These are phyloP conservation scores for Pseudomyrmex flavicornis DNA, from an alignment of 1,140 invertebrate species.

Conservation along the genomic window DNA sequence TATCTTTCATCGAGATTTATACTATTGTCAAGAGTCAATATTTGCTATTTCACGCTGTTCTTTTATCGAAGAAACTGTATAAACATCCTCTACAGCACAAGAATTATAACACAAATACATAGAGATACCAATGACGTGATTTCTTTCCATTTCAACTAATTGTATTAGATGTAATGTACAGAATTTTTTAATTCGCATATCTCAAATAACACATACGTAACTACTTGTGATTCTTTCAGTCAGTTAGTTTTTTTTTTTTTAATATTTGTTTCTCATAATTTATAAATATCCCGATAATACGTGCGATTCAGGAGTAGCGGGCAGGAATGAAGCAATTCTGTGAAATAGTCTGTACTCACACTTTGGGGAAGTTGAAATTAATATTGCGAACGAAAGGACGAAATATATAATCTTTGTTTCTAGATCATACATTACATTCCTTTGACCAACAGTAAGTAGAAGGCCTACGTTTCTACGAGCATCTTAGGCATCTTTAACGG, in stretches of 20 bases:
- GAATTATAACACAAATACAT: constrained; percentile 12
- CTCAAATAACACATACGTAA: neutral
- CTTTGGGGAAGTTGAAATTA: neutral
- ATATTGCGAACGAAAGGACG: constrained; percentile 1
- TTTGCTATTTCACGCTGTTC: constrained; percentile 22
- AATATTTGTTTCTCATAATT: too few relatives aligned
- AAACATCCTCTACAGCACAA: constrained; percentile 35
- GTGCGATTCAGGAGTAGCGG: constrained; percentile 1
- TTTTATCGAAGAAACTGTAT: constrained; percentile 48
- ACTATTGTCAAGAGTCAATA: constrained; percentile 32
- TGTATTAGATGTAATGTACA: neutral
- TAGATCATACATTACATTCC: constrained; percentile 27
- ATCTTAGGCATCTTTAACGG: constrained; percentile 77
- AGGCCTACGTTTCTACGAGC: constrained; percentile 78
- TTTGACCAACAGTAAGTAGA: constrained; percentile 9
- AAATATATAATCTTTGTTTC: constrained; percentile 30
- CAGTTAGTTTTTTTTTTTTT: neutral
- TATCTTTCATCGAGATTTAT: constrained; percentile 14
- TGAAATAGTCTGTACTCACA: neutral
- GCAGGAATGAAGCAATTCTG: neutral
- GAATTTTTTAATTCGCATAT: neutral
- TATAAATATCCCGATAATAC: constrained; percentile 7
- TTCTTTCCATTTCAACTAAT: constrained; percentile 18
- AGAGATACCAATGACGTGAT: neutral
- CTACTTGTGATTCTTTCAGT: neutral